These are phyloP conservation scores for Tenodera sinensis DNA, from an alignment of 2,888 invertebrate genomes.

Conservation along the genomic window DNA sequence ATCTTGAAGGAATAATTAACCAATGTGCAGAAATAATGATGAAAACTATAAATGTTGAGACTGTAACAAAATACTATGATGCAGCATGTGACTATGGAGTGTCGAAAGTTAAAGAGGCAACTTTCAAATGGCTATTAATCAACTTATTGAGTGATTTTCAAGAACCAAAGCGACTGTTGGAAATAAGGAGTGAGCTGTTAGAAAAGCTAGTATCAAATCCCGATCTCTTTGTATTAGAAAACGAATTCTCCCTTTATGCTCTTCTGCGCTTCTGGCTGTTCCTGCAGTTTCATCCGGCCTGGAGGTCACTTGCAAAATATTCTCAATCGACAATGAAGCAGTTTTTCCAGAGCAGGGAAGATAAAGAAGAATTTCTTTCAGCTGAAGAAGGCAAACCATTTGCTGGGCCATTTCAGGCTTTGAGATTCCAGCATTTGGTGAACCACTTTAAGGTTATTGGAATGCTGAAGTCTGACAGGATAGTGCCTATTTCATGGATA, in stretches of 20 bases:
- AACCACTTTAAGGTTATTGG: constrained; percentile 67
- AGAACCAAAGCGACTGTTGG: constrained; percentile 54
- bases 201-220: too few relatives aligned
- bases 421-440: constrained; percentile 65
- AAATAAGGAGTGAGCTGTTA: constrained; percentile 45
- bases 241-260: too few relatives aligned
- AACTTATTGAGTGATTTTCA: constrained; percentile 62
- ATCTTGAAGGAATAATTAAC: constrained; percentile 68
- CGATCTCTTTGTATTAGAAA: too few relatives aligned
- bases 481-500: constrained; percentile 67
- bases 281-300: too few relatives aligned
- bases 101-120: constrained; percentile 56
- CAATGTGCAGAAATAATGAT: constrained; percentile 71
- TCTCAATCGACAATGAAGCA: too few relatives aligned
- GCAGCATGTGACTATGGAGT: constrained; percentile 67
- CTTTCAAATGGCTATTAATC: constrained; percentile 65
- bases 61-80: constrained; percentile 64
- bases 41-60: constrained; percentile 68
- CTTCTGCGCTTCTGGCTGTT: too few relatives aligned
- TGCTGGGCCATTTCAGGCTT: constrained; percentile 57
- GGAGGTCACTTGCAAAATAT: too few relatives aligned
- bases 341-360: constrained; percentile 1
- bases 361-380: constrained; percentile 53
- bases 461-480: constrained; percentile 61
- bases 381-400: constrained; percentile 59